phyloP scores from a whole-genome alignment of 2,113 vertebrate species.

The Cyprinodon brontotheroides region DNA sequence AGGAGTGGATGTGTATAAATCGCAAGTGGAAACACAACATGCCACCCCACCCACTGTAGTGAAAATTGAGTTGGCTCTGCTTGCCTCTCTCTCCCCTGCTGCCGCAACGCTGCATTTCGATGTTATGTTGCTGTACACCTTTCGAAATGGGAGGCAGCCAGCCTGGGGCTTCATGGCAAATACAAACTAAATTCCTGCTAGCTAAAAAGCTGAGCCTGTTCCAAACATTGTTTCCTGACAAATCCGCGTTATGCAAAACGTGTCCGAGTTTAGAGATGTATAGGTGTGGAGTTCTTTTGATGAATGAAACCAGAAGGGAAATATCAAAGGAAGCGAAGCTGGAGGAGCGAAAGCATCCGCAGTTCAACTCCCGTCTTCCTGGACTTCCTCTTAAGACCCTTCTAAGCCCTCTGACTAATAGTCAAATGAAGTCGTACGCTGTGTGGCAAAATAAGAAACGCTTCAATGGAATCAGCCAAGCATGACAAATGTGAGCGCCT shows the following conservation, averaged over 20 bases:
- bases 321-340: background rate
- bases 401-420: constrained; percentile 43
- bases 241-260: background rate
- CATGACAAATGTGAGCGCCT: constrained; percentile 81
- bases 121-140: too few species aligned
- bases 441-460: constrained; percentile 83
- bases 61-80: too few species aligned
- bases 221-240: constrained; percentile 56
- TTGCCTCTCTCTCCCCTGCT: too few species aligned
- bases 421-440: constrained; percentile 23
- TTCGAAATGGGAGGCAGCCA: too few species aligned
- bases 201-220: background rate
- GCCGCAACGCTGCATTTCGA: too few species aligned
- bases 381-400: constrained; percentile 80
- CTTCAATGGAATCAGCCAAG: constrained; percentile 82
- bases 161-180: background rate
- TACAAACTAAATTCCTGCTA: background rate
- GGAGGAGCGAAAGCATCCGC: constrained; percentile 59
- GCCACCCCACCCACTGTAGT: too few species aligned
- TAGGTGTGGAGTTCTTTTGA: constrained; percentile 51
- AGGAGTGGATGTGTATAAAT: too few species aligned
- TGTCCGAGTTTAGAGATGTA: constrained; percentile 73
- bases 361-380: constrained; percentile 64
- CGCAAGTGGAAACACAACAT: too few species aligned
- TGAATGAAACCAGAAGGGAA: constrained; percentile 1